Evolutionary conservation across 1,140 invertebrate species (phyloP).

Genomic region (Tribolium madens): DNA sequence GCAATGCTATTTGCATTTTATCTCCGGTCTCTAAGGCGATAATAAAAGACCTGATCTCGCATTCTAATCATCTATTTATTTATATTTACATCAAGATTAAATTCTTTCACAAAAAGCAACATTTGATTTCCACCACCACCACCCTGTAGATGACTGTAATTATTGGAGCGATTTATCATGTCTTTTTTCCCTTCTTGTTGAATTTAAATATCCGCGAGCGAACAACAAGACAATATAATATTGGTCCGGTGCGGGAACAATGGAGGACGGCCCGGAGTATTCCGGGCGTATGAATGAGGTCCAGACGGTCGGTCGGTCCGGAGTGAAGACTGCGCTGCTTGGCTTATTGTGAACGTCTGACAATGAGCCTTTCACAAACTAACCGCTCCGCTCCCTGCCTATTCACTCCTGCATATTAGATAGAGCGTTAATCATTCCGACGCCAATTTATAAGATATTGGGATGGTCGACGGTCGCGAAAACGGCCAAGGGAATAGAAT

Average conservation of each 20-base stretch:
- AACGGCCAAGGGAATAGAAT: constrained; percentile 6
- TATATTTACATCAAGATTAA: not conserved
- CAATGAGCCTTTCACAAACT: constrained; percentile 46
- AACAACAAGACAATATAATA: constrained; percentile 16
- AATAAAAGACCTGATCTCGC: constrained; percentile 32
- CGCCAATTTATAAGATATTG: constrained; percentile 47
- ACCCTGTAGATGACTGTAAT: too few species aligned
- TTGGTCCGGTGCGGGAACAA: constrained; percentile 21
- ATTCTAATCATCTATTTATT: constrained; percentile 18
- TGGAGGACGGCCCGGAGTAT: constrained; percentile 14
- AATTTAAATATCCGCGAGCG: constrained; percentile 6
- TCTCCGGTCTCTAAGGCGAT: constrained; percentile 43
- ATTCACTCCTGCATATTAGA: constrained; percentile 48
- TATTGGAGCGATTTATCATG: not conserved
- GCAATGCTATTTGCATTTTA: constrained; percentile 47
- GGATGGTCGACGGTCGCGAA: constrained; percentile 13
- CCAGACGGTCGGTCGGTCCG: constrained; percentile 29
- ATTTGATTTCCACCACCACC: too few species aligned
- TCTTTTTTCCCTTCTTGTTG: not conserved
- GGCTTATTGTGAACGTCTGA: constrained; percentile 42
- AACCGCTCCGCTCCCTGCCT: constrained; percentile 46
- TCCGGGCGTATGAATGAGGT: constrained; percentile 38
- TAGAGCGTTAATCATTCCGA: constrained; percentile 47
- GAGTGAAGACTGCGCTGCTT: constrained; percentile 8
- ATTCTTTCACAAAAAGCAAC: too few species aligned